A percentile compares a stretch with the other conserved stretches of the same genome.
phyloP scores from a whole-genome alignment of 2,888 invertebrate genomes.

The Villa cingulata region DNA sequence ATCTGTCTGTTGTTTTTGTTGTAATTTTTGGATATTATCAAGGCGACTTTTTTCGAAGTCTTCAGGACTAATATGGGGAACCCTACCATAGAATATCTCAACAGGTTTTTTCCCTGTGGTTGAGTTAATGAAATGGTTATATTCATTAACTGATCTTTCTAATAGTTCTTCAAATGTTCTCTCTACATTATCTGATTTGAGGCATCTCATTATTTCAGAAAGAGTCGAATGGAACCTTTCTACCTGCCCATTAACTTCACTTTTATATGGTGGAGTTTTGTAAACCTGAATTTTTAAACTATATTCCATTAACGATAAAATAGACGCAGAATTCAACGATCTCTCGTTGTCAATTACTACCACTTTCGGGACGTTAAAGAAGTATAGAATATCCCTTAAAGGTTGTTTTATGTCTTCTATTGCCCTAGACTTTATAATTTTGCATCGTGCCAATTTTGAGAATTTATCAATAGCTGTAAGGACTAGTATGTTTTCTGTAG shows the following conservation, averaged over 20 bases:
- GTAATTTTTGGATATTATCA: slow-evolving; percentile 7
- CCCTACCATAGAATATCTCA: neutral
- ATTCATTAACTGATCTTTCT: slow-evolving; percentile 4
- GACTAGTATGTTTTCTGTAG: slow-evolving; percentile 7
- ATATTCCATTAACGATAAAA: slow-evolving; percentile 5
- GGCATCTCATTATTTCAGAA: slow-evolving; percentile 5
- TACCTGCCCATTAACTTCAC: slow-evolving; percentile 4
- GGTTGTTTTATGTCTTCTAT: slow-evolving; percentile 7
- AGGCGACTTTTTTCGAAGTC: slow-evolving; percentile 8
- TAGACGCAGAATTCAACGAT: slow-evolving; percentile 2
- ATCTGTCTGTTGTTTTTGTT: slow-evolving; percentile 5
- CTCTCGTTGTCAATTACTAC: slow-evolving; percentile 11
- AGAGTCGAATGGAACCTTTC: slow-evolving; percentile 8
- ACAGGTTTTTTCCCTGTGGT: neutral
- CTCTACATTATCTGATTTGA: neutral
- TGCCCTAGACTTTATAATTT: slow-evolving; percentile 5
- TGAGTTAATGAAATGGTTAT: neutral
- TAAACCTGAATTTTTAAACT: slow-evolving; percentile 1
- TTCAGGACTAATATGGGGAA: slow-evolving; percentile 6
- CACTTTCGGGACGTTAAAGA: slow-evolving; percentile 9
- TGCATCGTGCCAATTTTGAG: slow-evolving; percentile 7
- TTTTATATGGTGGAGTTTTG: slow-evolving; percentile 7
- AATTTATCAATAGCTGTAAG: slow-evolving; percentile 11
- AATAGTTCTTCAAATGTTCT: neutral
- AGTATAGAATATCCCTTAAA: slow-evolving; percentile 9